Conservation (phyloP, 2,888 invertebrate species). For the Meta bourneti region DNA sequence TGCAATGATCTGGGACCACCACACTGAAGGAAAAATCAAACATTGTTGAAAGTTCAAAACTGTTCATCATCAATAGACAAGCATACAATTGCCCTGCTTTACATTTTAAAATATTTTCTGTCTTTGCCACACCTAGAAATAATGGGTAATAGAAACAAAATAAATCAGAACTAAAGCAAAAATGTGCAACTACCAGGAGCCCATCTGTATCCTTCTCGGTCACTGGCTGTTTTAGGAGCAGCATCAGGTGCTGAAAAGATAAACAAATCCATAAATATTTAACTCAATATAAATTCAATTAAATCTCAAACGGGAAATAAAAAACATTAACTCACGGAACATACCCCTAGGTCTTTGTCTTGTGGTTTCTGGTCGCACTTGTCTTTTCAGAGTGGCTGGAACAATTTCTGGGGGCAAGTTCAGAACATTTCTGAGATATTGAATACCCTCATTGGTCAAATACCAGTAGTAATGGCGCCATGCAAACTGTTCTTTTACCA, state of each 20-base stretch:
- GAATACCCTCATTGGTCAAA: conserved; percentile 98
- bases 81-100: too few species aligned
- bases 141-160: too few species aligned
- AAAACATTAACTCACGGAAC: neutral
- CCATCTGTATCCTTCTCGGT: conserved; percentile 72
- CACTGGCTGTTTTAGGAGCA: conserved; percentile 68
- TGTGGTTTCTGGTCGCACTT: conserved; percentile 91
- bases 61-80: too few species aligned
- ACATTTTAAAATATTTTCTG: too few species aligned
- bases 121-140: neutral
- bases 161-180: too few species aligned
- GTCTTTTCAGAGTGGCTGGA: conserved; percentile 96
- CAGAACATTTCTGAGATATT: conserved; percentile 95
- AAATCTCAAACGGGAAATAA: neutral
- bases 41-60: neutral
- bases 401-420: conserved; percentile 99
- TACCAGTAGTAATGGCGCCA: conserved; percentile 99
- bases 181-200: conserved; percentile 54
- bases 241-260: conserved; percentile 67
- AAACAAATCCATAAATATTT: neutral
- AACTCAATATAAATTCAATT: neutral
- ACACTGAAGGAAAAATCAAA: neutral
- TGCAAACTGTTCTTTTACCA: conserved; percentile 99
- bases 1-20: too few species aligned
- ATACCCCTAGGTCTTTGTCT: conserved; percentile 82